These are phyloP conservation scores for Polyommatus iphigenia DNA, from an alignment of 2,888 invertebrate species.

Conservation along the genomic window DNA sequence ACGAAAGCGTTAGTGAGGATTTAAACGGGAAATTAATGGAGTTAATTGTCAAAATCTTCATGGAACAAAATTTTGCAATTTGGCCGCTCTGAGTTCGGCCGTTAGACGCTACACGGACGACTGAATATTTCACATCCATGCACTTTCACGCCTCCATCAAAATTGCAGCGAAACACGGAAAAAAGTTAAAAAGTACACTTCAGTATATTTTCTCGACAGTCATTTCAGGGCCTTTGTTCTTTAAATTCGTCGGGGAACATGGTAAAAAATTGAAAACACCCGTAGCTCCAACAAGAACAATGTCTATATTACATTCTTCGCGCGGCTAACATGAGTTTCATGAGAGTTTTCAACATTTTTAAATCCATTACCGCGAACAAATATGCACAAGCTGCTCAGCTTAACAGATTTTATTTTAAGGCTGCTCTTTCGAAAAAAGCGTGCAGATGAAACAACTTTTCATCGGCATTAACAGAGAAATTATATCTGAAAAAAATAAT, in stretches of 20 bases:
- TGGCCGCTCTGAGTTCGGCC: too few species aligned
- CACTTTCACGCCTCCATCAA: not conserved
- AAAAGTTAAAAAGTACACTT: constrained; percentile 7
- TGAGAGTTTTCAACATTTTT: constrained; percentile 7
- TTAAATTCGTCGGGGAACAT: constrained; percentile 1
- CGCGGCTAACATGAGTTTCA: constrained; percentile 28
- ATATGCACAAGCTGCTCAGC: constrained; percentile 16
- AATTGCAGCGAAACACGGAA: not conserved
- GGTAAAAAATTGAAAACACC: constrained; percentile 13
- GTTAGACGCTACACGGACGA: too few species aligned
- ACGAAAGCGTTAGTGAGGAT: too few species aligned
- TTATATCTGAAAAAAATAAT: too few species aligned
- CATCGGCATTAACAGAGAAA: too few species aligned
- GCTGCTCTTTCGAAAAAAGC: too few species aligned
- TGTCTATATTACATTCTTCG: constrained; percentile 35
- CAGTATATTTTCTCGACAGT: constrained; percentile 8
- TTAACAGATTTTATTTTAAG: constrained; percentile 24
- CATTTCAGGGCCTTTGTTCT: not conserved
- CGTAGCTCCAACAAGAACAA: not conserved
- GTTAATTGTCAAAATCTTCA: too few species aligned
- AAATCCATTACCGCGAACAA: constrained; percentile 28
- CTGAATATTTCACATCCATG: not conserved
- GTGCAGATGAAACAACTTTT: too few species aligned
- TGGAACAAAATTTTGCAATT: too few species aligned
- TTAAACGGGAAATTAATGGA: too few species aligned